Base-by-base conservation (phyloP, 1,140 invertebrate species). In the Zaprionus davidi region DNA sequence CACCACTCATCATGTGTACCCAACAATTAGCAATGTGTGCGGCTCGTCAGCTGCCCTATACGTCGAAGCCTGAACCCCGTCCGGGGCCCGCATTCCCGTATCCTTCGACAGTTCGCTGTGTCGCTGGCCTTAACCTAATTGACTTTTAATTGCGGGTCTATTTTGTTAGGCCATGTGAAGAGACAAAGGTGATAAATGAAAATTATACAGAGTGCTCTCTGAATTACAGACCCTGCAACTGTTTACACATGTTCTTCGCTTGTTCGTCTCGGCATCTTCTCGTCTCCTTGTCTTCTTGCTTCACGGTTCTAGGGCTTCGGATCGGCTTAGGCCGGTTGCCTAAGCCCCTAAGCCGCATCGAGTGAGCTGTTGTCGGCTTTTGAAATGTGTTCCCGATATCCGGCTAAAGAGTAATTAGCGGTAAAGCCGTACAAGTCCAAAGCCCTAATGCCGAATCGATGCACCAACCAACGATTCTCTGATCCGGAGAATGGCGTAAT, bases 111-210 rank as follows among this genome's bases (percentile, higher is more conserved):
- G n/a, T 49, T 49, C 20, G 44, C 3, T 20, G 20, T 62, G 44
- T 28, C 17, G 22, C 59, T 34, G 70, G 67, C 49, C 51, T 55
- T 49, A 67, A 56, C 67, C 70, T 80, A 87, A 87, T 87, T 87
- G 84, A 78, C 81, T 81, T 87, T 88, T 87, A 88, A 87, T 87
- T 83, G 78, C 78, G 82, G 84, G 77, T 80, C 86, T 80, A 58
- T 53, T 68, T 74, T 60, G 72, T 77, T 87, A 58, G 65, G 44
- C 24, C 41, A 53, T 57, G 17, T 24, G 44, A 69, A 66, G 26
- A 78, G 56, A 56, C n/a, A 66, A 68, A 71, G 71, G 67, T 82
- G 79, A 87, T 87, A 71, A 82, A 86, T 86, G 73, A 67, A 70
- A 83, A 67, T 64, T 58, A 70, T 71, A 71, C 44, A 80, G 63